These are phyloP conservation scores for Saturnia pavonia DNA, from an alignment of 2,888 invertebrate species.

Conservation along the genomic window DNA sequence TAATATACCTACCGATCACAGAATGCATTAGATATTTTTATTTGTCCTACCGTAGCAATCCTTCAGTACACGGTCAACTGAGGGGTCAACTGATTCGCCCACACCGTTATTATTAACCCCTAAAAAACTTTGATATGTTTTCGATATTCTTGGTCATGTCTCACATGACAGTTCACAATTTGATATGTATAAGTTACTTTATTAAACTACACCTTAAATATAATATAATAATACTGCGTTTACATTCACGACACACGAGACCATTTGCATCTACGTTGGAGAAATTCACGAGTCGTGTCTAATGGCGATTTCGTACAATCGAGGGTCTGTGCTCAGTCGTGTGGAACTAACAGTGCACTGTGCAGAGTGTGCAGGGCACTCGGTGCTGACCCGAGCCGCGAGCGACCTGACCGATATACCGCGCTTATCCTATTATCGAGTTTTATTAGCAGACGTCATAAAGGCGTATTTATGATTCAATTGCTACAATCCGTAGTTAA, in stretches of 20 bases:
- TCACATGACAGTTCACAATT: slow-evolving; percentile 54
- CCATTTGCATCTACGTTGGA: no score
- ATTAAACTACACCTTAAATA: slow-evolving; percentile 31
- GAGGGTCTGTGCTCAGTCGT: not conserved
- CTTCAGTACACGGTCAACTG: not conserved
- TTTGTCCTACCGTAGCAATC: not conserved
- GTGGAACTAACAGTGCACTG: no score
- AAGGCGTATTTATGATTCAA: no score
- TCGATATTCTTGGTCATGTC: slow-evolving; percentile 77
- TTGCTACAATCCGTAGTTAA: no score
- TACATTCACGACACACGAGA: not conserved
- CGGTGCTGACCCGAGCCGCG: no score
- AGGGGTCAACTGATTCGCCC: not conserved
- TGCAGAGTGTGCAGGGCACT: no score
- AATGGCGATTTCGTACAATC: not conserved
- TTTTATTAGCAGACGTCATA: no score
- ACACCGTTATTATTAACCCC: slow-evolving; percentile 24
- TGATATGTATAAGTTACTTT: slow-evolving; percentile 65
- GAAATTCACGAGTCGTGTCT: no score
- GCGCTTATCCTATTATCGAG: not conserved
- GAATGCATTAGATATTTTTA: no score
- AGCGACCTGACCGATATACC: not conserved
- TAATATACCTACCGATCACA: no score
- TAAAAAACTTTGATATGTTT: slow-evolving; percentile 75
- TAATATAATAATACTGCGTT: not conserved